Conservation (phyloP, 1,140 invertebrate species). For the Homalodisca vitripennis region DNA sequence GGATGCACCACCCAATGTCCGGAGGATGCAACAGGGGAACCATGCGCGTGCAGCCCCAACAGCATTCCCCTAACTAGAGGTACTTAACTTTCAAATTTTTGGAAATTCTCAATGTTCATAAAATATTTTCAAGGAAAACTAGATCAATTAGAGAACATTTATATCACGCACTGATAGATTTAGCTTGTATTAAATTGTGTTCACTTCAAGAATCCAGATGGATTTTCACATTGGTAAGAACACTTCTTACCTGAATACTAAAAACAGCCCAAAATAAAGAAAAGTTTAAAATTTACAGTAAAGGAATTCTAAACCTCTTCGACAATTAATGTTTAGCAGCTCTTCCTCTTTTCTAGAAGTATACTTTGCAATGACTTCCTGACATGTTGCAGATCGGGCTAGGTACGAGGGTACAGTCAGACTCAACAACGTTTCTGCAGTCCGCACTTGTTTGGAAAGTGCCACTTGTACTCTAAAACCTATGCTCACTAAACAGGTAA, state of each 20-base stretch:
- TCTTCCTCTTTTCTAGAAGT: conserved; percentile 40
- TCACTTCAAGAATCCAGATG: too few relatives aligned
- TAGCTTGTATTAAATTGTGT: too few relatives aligned
- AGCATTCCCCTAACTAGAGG: conserved; percentile 25
- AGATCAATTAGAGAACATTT: too few relatives aligned
- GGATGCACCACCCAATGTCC: conserved; percentile 33
- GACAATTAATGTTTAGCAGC: conserved; percentile 27
- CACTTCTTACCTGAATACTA: too few relatives aligned
- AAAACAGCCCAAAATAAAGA: too few relatives aligned
- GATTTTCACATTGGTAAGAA: too few relatives aligned
- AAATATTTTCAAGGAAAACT: too few relatives aligned
- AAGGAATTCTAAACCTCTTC: too few relatives aligned
- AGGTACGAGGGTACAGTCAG: conserved; percentile 37
- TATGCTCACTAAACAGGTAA: conserved; percentile 38
- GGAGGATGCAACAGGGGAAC: conserved; percentile 18
- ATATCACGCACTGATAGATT: too few relatives aligned
- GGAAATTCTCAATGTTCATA: too few relatives aligned
- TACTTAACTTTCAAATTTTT: too few relatives aligned
- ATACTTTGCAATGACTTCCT: neutral
- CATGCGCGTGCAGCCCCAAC: conserved; percentile 28
- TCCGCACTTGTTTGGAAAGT: conserved; percentile 7
- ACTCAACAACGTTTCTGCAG: conserved; percentile 35
- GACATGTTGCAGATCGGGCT: conserved; percentile 32
- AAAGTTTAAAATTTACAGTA: too few relatives aligned
- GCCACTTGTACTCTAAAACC: conserved; percentile 12